Evolutionary conservation across 2,113 vertebrate species (phyloP), one percentile per base, ranked within the genome.

Genomic region (Bos indicus): DNA sequence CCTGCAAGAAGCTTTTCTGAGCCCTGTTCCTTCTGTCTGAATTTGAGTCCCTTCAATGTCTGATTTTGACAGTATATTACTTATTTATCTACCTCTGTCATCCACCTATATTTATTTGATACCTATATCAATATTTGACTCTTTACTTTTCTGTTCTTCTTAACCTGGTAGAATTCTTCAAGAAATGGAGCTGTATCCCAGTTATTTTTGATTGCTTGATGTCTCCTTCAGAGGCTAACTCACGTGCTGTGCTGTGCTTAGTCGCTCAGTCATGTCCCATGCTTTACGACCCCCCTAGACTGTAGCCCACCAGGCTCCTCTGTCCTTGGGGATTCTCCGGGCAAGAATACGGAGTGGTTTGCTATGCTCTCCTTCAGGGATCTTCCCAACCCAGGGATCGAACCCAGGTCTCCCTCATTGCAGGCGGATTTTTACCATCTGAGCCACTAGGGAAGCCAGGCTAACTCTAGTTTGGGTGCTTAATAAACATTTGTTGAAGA

Each of bases 401-500:
- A 40, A 12, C 67, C 19, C n/a, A 71, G 67, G 10, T 36, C n/a
- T 71, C 9, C n/a, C 0, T 0, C 67, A 23, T 23, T 71, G 21
- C 67, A 71, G 19, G 67, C 3, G 5, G 19, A 71, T 40, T 40
- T 71, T 71, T 40, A 36, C n/a, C n/a, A 12, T 71, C n/a, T 71
- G 19, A 71, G n/a, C 5, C n/a, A 12, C 67, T 71, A 6, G 10
- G n/a, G 19, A 40, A 71, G n/a, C 19, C 67, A 36, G n/a, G n/a
- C 67, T 71, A 23, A 40, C 67, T 40, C 67, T 60, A 86, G 11
- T 87, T 62, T 30, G 3, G 25, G 11, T 57, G 4, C 7, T 85
- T 71, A 92, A 54, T 90, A 80, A 67, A 86, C 78, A 52, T 52
- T 94, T 94, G 30, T 89, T 85, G 36, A 48, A 85, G 48, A 82